Base-by-base conservation (phyloP, 2,113 vertebrate species). In the Centropus unirufus region DNA sequence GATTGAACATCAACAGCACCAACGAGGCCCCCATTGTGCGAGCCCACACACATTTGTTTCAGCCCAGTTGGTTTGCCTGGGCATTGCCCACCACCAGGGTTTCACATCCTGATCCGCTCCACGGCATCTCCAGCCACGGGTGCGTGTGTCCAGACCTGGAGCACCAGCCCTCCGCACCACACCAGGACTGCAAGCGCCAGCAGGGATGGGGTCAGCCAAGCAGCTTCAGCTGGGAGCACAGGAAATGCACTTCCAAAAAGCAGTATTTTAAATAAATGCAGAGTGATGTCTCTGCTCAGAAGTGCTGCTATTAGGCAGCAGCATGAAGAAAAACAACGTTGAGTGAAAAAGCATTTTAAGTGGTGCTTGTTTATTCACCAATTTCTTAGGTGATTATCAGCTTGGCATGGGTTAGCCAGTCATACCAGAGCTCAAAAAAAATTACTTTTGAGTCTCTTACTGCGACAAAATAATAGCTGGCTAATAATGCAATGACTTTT, bases 301-400 rank as follows among this genome's bases (percentile, higher is more conserved):
- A 76, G 74, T 8, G 49, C 58, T 81, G 83, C 89, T 93, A 20
- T 91, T 84, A 87, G 66, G 66, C 44, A 76, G 47, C 58, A 66
- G 54, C 69, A 72, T 75, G 47, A 29, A 51, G 81, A 66, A 92
- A 69, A 84, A 52, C 49, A 64, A 26, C 0, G 18, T 26, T 58
- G 83, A 49, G 42, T 62, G 40, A 39, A 88, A 89, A 76, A 63
- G 26, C n/a, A 68, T 88, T 80, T 94, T 47, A 94, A 95, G 87
- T 73, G 61, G 49, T 66, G 32, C 61, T 90, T 90, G 78, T 90
- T 96, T 92, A 57, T 77, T 94, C 75, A 61, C 69, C 11, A 59
- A 62, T 92, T 96, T 80, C 73, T 91, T 61, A 32, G 68, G 66
- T 67, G 58, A 72, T 89, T 78, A 87, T 80, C 69, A 74, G 69